Percentiles rank a stretch among this genome's conserved stretches.
These are phyloP conservation scores for Lumbricus terrestris DNA, from an alignment of 2,888 invertebrate species.

Conservation along the genomic window DNA sequence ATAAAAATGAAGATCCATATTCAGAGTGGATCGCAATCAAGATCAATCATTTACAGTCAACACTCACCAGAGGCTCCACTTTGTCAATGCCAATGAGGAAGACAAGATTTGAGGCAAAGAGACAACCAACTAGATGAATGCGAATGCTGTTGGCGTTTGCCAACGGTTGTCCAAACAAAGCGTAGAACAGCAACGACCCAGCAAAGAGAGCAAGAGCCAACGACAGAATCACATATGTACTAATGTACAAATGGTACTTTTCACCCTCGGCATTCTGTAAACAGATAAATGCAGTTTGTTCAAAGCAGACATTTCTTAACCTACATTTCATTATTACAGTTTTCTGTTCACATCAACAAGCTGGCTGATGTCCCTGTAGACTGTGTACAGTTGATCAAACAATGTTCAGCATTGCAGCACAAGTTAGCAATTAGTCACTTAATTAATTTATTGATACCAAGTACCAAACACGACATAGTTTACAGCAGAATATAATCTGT, in stretches of 20 bases:
- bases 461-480: no score
- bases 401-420: no score
- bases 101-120: constrained; percentile 80
- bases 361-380: neutral
- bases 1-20: neutral
- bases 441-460: no score
- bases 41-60: neutral
- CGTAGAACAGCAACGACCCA: constrained; percentile 76
- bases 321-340: neutral
- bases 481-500: no score
- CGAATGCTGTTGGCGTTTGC: constrained; percentile 87
- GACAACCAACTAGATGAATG: constrained; percentile 86
- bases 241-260: constrained; percentile 36
- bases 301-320: neutral
- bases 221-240: constrained; percentile 84
- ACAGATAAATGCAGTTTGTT: neutral
- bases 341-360: neutral
- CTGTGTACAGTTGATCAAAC: neutral
- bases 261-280: neutral
- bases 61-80: constrained; percentile 73
- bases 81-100: constrained; percentile 85
- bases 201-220: constrained; percentile 79
- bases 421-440: no score
- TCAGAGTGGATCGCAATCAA: neutral
- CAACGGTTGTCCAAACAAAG: constrained; percentile 60